Evolutionary conservation across 2,113 vertebrate species (phyloP).

Genomic region (Lynx canadensis): DNA sequence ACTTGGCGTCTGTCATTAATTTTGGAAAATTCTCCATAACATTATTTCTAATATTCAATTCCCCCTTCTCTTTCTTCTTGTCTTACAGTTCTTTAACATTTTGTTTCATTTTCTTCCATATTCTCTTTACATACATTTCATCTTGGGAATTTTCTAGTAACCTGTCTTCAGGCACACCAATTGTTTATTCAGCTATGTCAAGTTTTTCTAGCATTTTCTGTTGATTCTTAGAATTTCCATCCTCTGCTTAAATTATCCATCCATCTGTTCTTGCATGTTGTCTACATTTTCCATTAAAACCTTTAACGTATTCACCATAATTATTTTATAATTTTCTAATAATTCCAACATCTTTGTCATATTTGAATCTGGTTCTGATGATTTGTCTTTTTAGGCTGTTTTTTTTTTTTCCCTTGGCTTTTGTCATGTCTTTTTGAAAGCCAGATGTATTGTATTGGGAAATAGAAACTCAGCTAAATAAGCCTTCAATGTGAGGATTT

Average conservation of each 20-base stretch:
- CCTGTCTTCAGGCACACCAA: background rate
- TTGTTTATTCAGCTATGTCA: background rate
- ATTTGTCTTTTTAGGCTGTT: background rate
- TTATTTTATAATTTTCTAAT: conserved; percentile 25
- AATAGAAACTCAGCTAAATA: background rate
- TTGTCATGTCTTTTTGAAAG: background rate
- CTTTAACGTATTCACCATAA: background rate
- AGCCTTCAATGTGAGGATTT: background rate
- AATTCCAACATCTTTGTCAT: background rate
- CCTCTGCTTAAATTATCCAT: background rate
- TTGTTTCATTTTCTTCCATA: background rate
- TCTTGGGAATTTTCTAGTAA: background rate
- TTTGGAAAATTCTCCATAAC: background rate
- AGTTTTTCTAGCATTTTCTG: background rate
- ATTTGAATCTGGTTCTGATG: background rate
- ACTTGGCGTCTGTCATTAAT: background rate
- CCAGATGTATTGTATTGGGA: background rate
- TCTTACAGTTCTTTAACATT: background rate
- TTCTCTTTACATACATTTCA: background rate
- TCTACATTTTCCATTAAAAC: background rate
- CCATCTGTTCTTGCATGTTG: background rate
- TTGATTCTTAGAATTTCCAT: background rate
- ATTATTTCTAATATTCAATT: background rate
- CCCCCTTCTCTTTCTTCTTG: background rate
- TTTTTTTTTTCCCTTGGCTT: background rate